Base-by-base conservation (phyloP, 2,888 invertebrate species). In the Pheosia gnoma region DNA sequence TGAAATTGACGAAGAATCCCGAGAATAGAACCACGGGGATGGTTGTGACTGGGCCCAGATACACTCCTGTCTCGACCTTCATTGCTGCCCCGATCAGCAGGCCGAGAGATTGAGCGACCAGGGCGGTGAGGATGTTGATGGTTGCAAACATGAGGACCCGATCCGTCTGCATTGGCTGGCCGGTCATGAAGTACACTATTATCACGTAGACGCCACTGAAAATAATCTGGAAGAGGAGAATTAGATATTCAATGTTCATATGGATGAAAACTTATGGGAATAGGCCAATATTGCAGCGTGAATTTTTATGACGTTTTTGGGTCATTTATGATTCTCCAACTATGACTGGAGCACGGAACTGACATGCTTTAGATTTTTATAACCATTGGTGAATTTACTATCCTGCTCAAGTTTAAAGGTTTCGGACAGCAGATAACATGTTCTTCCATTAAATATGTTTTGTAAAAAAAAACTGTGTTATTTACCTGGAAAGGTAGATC, bases 161-260 rank as follows among this genome's bases (percentile, higher is more conserved):
- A 65, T 96, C 95, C 60, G 96, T 94, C 81, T 98, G 98, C 91
- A 97, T 95, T n/a, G 98, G 99, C 87, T 99, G 99, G 8, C 97
- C 97, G 39, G 99, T 98, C 96, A 99, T 96, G 91, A 98, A 98
- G 92, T 99, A 99, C 10, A 98, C 98, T 74, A 98, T 98, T 77
- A 97, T 95, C 62, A 97, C 96, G 87, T 98, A 98, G 43, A 98
- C 96, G 62, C 97, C 95, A 59, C 98, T 97, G 87, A 98, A 97
- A 65, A 98, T 94, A 67, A 98, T 96, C 98, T 98, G 94, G 4
- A 94, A 94, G 8, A 36, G 36, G 36, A 5, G 3, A 52, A 37
- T 9, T 4, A 2, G 37, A 10, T 37, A 8, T 9, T 49, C 10
- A 13, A 49, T n/a, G 13, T 49, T 4, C 1, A 49, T 7, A 0